Evolutionary conservation across 2,797 vertebrate species (phyloP), one percentile per base, ranked within the genome.

Genomic region (Protonibea diacanthus): DNA sequence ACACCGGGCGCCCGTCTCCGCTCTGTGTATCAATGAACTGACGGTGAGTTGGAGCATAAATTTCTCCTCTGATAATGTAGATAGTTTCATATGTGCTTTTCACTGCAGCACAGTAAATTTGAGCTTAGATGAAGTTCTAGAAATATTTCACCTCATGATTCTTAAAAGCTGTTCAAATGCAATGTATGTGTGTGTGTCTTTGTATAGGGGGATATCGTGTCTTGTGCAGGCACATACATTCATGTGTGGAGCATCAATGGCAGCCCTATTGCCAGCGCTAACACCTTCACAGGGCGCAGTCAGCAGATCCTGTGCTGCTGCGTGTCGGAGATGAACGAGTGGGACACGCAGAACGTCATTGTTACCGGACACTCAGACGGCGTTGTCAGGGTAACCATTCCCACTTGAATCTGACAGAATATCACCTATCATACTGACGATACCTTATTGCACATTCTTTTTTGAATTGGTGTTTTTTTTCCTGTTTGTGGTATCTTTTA

Each of bases 191-290:
- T 71, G 40, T 55, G 9, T 81, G 52, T 48, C 48, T 75, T 15
- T 86, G 68, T 84, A 45, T 84, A 99, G 98, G 98, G 98, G 2
- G 98, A 99, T 71, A 96, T 99, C 0, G 97, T 99, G 47, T 99
- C 98, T 0, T 97, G 97, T 5, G 97, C 98, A 0, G 98, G 97
- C 33, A 99, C 98, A 0, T 96, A 98, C 64, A 98, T 99, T 81
- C 97, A 99, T 0, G 95, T 99, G 64, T 99, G 98, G 98, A 99
- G 98, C 93, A 99, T 99, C 49, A 99, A 99, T 0, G 98, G 98
- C 80, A 99, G 96, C 87, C 98, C 98, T 3, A 92, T 98, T 0
- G 96, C 98, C 86, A 99, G 98, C 2, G 97, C 97, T 4, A 99
- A 99, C 94, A 99, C 98, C 0, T 99, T 99, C 94, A 99, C 98